phyloP scores from a whole-genome alignment of 1,140 invertebrate genomes.

The Maconellicoccus hirsutus region DNA sequence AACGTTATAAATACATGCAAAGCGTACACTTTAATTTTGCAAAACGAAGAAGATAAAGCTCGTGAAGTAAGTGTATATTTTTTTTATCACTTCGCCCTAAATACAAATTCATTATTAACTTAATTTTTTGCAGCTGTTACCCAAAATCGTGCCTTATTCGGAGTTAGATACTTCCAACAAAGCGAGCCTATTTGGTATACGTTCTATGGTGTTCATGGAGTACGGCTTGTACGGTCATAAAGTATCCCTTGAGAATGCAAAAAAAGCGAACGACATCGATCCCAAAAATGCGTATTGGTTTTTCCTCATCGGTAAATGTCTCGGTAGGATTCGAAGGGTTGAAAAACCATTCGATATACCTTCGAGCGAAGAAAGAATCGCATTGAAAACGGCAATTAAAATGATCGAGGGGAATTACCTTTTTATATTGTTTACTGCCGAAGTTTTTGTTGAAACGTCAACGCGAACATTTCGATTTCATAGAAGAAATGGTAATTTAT shows the following conservation, averaged over 20 bases:
- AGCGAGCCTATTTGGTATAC: not conserved
- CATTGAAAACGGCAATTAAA: not conserved
- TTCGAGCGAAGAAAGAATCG: not conserved
- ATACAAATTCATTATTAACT: not conserved
- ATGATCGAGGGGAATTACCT: not conserved
- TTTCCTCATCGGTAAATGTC: not conserved
- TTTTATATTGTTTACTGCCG: not conserved
- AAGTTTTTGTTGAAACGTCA: not conserved
- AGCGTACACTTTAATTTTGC: not conserved
- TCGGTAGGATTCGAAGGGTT: not conserved
- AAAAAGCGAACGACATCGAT: conserved; percentile 1
- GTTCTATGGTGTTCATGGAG: not conserved
- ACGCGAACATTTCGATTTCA: not conserved
- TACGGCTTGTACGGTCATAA: not conserved
- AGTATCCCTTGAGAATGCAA: not conserved
- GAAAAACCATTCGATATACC: conserved; percentile 9
- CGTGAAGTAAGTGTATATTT: not conserved
- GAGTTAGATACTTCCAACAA: not conserved
- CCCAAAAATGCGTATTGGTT: not conserved
- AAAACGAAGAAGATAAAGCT: not conserved
- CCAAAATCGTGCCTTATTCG: not conserved
- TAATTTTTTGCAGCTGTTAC: not conserved
- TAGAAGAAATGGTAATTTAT: not conserved
- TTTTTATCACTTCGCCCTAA: not conserved
- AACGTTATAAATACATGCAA: not conserved